Conservation (phyloP, 2,113 vertebrate species). For the Tonatia bakeri region DNA sequence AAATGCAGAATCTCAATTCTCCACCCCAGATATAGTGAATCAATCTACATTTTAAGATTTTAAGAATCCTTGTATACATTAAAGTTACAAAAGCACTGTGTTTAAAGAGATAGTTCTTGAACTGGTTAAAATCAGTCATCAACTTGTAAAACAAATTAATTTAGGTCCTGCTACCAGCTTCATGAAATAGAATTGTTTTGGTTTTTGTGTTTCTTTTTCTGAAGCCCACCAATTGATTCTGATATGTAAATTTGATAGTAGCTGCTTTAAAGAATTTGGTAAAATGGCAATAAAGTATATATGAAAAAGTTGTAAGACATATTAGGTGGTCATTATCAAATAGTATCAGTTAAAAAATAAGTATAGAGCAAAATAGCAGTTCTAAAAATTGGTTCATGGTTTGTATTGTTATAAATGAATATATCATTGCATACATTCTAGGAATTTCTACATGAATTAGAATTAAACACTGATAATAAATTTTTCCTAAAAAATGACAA, state of each 20-base stretch:
- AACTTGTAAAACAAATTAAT: not conserved
- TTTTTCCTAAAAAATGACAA: not conserved
- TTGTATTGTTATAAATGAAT: conserved; percentile 11
- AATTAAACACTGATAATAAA: not conserved
- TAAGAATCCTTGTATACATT: not conserved
- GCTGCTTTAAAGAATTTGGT: not conserved
- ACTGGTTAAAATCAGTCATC: not conserved
- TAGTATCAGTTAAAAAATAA: not conserved
- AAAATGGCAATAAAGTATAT: not conserved
- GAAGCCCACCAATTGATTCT: not conserved
- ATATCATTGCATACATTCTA: not conserved
- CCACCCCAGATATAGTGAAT: not conserved
- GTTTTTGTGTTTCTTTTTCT: not conserved
- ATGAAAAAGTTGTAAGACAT: not conserved
- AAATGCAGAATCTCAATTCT: not conserved
- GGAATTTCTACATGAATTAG: not conserved
- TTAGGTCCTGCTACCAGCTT: not conserved
- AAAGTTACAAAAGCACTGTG: not conserved
- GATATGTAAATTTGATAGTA: not conserved
- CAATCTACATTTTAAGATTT: not conserved
- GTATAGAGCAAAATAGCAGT: not conserved
- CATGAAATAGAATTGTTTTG: not conserved
- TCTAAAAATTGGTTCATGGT: not conserved
- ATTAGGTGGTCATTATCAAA: not conserved
- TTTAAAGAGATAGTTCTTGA: conserved; percentile 11